phyloP scores from a whole-genome alignment of 2,113 vertebrate species.

The Clarias gariepinus region DNA sequence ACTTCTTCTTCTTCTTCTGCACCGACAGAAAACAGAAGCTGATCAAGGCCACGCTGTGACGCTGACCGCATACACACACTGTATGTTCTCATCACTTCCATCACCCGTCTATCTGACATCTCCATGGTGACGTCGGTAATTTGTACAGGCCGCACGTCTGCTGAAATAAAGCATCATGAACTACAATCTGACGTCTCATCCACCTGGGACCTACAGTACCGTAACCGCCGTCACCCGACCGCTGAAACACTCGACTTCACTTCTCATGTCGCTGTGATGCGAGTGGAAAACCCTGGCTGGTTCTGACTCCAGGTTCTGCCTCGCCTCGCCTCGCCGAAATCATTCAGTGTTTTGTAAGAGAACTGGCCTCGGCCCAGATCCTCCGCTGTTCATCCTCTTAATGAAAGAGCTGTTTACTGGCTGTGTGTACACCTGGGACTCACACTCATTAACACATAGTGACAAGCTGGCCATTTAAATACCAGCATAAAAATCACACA shows the following conservation, averaged over 20 bases:
- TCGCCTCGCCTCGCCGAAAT: not conserved
- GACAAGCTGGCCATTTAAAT: constrained; percentile 23
- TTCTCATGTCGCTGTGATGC: not conserved
- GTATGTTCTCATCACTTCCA: too few species aligned
- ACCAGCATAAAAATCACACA: constrained; percentile 1
- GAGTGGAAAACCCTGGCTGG: not conserved
- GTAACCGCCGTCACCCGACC: not conserved
- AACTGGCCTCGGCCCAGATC: not conserved
- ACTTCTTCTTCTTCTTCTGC: too few species aligned
- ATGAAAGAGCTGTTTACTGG: constrained; percentile 22
- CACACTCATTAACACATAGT: constrained; percentile 12
- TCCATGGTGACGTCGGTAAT: too few species aligned
- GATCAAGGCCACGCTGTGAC: too few species aligned
- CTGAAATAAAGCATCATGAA: not conserved
- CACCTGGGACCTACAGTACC: not conserved
- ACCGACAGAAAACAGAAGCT: too few species aligned
- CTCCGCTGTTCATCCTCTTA: not conserved
- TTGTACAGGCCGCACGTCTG: too few species aligned
- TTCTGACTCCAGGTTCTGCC: not conserved
- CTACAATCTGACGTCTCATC: not conserved
- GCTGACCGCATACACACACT: too few species aligned
- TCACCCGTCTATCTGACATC: too few species aligned
- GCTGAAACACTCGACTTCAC: not conserved
- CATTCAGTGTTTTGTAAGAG: not conserved
- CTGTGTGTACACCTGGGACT: constrained; percentile 25